A percentile compares a stretch with the other conserved stretches of the same genome.
These are phyloP conservation scores for Carabus problematicus DNA, from an alignment of 2,888 invertebrate species.

Conservation along the genomic window DNA sequence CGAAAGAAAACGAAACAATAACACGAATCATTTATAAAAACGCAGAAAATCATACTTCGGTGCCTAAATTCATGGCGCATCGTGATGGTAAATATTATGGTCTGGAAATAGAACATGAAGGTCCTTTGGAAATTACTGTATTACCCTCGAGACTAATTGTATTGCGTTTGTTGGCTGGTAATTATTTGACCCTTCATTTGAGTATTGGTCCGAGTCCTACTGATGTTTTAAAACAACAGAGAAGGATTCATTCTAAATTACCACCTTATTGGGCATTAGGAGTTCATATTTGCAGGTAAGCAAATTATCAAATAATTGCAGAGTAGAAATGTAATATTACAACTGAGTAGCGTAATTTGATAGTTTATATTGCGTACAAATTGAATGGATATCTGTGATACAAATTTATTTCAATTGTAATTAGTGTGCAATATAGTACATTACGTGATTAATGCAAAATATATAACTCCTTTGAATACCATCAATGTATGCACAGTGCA, in stretches of 20 bases:
- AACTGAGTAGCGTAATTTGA: too few relatives aligned
- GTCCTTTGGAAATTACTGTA: slow-evolving; percentile 65
- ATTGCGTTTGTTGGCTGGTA: slow-evolving; percentile 62
- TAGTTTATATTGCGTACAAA: too few relatives aligned
- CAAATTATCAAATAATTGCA: slow-evolving; percentile 2
- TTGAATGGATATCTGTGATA: too few relatives aligned
- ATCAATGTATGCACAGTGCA: neutral
- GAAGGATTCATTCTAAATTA: slow-evolving; percentile 44
- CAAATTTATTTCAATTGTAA: neutral
- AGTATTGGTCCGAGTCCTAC: slow-evolving; percentile 63
- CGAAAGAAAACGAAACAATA: slow-evolving; percentile 53
- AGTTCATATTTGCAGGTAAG: slow-evolving; percentile 59
- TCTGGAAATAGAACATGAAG: slow-evolving; percentile 61
- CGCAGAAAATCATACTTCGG: slow-evolving; percentile 57
- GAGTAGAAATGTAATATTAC: too few relatives aligned
- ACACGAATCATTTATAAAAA: slow-evolving; percentile 61
- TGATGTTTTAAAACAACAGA: slow-evolving; percentile 58
- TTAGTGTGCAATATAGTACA: too few relatives aligned
- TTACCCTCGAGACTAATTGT: slow-evolving; percentile 63
- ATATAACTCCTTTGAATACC: too few relatives aligned
- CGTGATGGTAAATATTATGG: slow-evolving; percentile 65
- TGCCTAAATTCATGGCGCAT: slow-evolving; percentile 65
- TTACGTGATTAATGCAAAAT: too few relatives aligned
- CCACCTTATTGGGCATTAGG: slow-evolving; percentile 60
- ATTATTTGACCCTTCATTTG: slow-evolving; percentile 60